These are phyloP conservation scores for Brienomyrus longianalis DNA, from an alignment of 2,113 vertebrate genomes.

Conservation along the genomic window DNA sequence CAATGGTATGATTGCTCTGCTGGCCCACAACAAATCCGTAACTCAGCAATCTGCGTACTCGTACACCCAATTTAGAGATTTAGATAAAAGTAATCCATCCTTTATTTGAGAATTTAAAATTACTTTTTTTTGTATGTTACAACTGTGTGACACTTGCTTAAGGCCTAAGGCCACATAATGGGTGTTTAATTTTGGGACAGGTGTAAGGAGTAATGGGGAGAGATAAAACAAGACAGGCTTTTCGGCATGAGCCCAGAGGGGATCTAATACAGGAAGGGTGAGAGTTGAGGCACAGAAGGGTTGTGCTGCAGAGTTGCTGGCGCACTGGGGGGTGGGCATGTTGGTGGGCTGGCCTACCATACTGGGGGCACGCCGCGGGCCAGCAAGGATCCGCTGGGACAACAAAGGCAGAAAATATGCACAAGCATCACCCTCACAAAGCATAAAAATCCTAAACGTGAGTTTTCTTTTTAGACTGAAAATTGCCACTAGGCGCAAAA, in stretches of 20 bases:
- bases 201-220: not conserved
- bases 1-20: not conserved
- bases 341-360: not conserved
- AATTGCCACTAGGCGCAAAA: not conserved
- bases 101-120: not conserved
- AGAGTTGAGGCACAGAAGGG: not conserved
- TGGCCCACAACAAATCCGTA: not conserved
- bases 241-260: not conserved
- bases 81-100: not conserved
- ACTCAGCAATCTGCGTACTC: not conserved
- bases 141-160: not conserved
- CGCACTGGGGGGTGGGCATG: not conserved
- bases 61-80: not conserved
- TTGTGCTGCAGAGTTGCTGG: not conserved
- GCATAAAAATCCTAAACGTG: not conserved
- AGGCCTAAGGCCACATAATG: not conserved
- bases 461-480: not conserved
- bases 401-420: not conserved
- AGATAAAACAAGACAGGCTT: not conserved
- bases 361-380: not conserved
- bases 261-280: not conserved
- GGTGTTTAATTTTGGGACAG: not conserved
- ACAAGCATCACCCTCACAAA: not conserved
- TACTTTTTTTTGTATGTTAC: not conserved
- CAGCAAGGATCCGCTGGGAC: not conserved